Evolutionary conservation across 2,797 vertebrate genomes (phyloP).

Genomic region (Diplodus puntazzo): DNA sequence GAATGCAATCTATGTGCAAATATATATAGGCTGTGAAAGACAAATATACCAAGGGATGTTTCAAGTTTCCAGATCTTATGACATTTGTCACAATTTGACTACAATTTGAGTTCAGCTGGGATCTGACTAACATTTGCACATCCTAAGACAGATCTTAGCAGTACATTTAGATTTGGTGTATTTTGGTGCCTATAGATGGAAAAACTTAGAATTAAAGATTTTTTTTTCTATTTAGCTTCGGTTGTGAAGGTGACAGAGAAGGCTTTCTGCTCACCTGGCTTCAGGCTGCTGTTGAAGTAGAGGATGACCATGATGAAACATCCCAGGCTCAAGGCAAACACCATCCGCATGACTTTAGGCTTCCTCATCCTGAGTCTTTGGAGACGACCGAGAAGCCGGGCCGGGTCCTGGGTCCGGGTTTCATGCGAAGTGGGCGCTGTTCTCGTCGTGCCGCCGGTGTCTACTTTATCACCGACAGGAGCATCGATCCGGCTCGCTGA

Average conservation of each 20-base stretch:
- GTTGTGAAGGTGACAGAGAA: neutral
- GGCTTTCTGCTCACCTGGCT: slow-evolving; percentile 82
- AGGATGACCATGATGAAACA: slow-evolving; percentile 87
- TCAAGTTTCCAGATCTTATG: neutral
- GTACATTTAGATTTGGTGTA: too few relatives aligned
- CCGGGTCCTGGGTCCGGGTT: slow-evolving; percentile 31
- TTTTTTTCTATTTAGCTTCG: neutral
- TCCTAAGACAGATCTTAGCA: too few relatives aligned
- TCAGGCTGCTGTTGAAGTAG: slow-evolving; percentile 88
- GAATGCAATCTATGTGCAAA: neutral
- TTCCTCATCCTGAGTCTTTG: slow-evolving; percentile 85
- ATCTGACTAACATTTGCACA: too few relatives aligned
- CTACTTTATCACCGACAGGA: slow-evolving; percentile 60
- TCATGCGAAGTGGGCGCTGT: slow-evolving; percentile 49
- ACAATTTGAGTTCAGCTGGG: neutral
- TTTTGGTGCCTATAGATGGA: too few relatives aligned
- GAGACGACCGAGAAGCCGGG: slow-evolving; percentile 28
- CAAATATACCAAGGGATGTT: neutral
- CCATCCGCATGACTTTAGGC: slow-evolving; percentile 80
- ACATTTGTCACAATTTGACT: neutral
- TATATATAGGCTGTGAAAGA: neutral
- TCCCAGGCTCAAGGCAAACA: slow-evolving; percentile 86
- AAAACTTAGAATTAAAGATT: too few relatives aligned
- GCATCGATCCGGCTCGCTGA: slow-evolving; percentile 57
- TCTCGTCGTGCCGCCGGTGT: neutral